Evolutionary conservation across 1,140 invertebrate genomes (phyloP).

Genomic region (Macrocentrus cingulum): DNA sequence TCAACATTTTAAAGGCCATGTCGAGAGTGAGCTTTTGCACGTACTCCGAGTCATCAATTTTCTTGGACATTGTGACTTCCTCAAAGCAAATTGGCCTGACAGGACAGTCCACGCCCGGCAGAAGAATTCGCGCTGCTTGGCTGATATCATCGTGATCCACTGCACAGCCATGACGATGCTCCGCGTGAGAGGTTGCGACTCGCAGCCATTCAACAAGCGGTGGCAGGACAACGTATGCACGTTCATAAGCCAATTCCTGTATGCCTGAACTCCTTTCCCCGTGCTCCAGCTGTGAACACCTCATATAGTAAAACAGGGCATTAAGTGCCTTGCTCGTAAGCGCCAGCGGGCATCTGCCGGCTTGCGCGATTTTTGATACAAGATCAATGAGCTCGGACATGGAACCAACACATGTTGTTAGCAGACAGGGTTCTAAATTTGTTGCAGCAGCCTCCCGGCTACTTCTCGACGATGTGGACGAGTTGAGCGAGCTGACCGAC

Average conservation of each 20-base stretch:
- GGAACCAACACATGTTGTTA: conserved; percentile 87
- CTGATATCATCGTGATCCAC: conserved; percentile 86
- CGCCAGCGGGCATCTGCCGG: conserved; percentile 50
- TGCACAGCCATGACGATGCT: conserved; percentile 74
- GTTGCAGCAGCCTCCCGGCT: conserved; percentile 49
- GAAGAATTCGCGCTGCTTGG: conserved; percentile 80
- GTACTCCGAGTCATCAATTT: conserved; percentile 62
- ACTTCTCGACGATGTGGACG: conserved; percentile 55
- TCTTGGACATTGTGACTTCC: conserved; percentile 54
- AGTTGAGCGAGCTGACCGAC: conserved; percentile 74
- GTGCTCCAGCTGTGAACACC: conserved; percentile 81
- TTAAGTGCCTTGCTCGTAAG: conserved; percentile 72
- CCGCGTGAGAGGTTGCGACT: conserved; percentile 78
- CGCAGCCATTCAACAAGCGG: conserved; percentile 86
- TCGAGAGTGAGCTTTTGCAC: conserved; percentile 70
- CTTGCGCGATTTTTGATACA: conserved; percentile 59
- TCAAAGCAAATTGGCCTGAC: conserved; percentile 69
- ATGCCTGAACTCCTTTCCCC: conserved; percentile 61
- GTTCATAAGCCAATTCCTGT: conserved; percentile 81
- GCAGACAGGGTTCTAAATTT: conserved; percentile 69
- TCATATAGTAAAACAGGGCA: conserved; percentile 87
- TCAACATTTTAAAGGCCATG: conserved; percentile 78
- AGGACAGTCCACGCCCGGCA: conserved; percentile 88
- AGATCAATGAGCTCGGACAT: conserved; percentile 76
- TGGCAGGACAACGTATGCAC: conserved; percentile 83